Base-by-base conservation (phyloP, 2,888 invertebrate genomes). In the Diplolepis rosae region DNA sequence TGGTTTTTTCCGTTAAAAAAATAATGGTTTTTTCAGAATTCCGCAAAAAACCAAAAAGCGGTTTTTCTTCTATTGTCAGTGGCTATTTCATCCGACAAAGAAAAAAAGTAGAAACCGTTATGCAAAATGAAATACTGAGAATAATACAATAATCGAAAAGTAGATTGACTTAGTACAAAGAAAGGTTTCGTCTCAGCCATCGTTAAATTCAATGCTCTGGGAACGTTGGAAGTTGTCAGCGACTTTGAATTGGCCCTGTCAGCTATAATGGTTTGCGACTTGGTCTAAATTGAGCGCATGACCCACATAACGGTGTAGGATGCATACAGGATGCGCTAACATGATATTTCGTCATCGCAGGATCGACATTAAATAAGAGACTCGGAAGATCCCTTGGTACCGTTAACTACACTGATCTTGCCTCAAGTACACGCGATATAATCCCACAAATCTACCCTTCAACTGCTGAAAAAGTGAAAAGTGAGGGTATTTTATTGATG, bases 181-280 rank as follows among this genome's bases (percentile, higher is more conserved):
- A n/a, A 39, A 56, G 56, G 35, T 56, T 56, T 39, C n/a, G 54
- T 18, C 15, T 32, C 18, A 9, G 56, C 22, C 39, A 61, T 39
- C 27, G 39, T 61, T 61, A 61, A 61, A 39, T 61, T 39, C 39
- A 61, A 61, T 39, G 24, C 39, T 35, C 24, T 61, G 61, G 39
- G 61, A 61, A 61, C 35, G 39, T 39, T 61, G 61, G 35, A 32
- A 56, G 56, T 61, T 39, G 61, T 61, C 61, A 61, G 61, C 61
- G 61, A 61, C 39, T 61, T 61, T 61, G 61, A 61, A 61, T 61
- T 61, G 61, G 13, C n/a, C 61, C 35, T 61, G 61, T 61, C 61
- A 61, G 56, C 35, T 35, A 35, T 35, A 39, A 39, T 61, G n/a
- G 52, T 61, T 56, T 39, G 61, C 61, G 35, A 39, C 22, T 24